Base-by-base conservation (phyloP, 2,113 vertebrate genomes). In the Capreolus pygargus region DNA sequence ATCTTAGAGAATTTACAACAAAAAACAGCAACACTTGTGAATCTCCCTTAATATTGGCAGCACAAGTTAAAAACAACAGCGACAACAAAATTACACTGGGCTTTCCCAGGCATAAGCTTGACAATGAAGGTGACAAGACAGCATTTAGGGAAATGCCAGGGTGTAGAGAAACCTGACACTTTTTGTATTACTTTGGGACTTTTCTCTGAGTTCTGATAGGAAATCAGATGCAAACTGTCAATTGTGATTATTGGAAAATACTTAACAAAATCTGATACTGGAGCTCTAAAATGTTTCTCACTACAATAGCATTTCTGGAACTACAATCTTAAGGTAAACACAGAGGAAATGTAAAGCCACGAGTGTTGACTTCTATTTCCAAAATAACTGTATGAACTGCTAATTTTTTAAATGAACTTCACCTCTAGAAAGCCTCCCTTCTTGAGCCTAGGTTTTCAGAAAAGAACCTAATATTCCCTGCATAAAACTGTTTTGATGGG, bases 221-320 rank as follows among this genome's bases (percentile, higher is more conserved):
- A 36, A 54, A 89, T 52, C 81, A 96, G 39, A 88, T 96, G 70
- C 85, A 97, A 94, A 91, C 9, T 97, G 57, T 95, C 88, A 70
- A 76, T 85, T 92, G 47, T 45, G 25, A 54, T 95, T 16, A 97
- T 30, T 93, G 61, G 60, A 97, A 97, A 97, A 93, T 28, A 95
- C 61, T 74, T 96, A 83, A n/a, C 57, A 86, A 91, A 97, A 91
- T 95, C 54, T 86, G 88, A 95, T 83, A 33, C 33, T 76, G 54
- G 21, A 74, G 6, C 43, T 83, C 67, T 55, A 52, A 78, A 82
- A 54, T 16, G 3, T 61, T 98, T 78, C 33, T 96, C 3, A 21
- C 13, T 47, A 5, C 19, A 17, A 50, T 21, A 64, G 19, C 79
- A n/a, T 85, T 79, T 86, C 91, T 74, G 27, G 11, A 88, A 57